Percentiles rank a stretch among this genome's conserved stretches.
These are phyloP conservation scores for Drosophila nebulosa DNA, from an alignment of 1,140 invertebrate genomes.

Conservation along the genomic window DNA sequence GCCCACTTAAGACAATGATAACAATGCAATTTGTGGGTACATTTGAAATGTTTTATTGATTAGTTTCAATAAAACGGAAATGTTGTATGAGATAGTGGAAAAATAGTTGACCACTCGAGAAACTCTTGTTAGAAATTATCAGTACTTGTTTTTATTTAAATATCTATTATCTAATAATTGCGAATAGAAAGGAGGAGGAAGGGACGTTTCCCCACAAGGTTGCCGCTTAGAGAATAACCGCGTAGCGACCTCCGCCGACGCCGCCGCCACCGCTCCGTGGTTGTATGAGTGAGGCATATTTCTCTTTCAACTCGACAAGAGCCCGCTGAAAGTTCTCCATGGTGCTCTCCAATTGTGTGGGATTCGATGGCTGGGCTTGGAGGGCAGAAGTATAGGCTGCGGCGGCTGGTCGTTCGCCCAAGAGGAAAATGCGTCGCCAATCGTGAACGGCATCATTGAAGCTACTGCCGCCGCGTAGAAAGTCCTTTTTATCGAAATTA, in stretches of 20 bases:
- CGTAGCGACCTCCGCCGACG: constrained; percentile 38
- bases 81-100: background rate
- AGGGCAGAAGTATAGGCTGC: background rate
- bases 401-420: constrained; percentile 36
- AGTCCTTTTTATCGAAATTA: constrained; percentile 34
- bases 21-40: background rate
- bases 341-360: constrained; percentile 48
- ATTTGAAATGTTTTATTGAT: background rate
- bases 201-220: background rate
- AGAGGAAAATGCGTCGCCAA: constrained; percentile 53
- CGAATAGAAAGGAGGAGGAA: too few species aligned
- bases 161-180: constrained; percentile 1
- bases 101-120: background rate
- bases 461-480: constrained; percentile 25
- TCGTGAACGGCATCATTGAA: constrained; percentile 37
- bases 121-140: constrained; percentile 48
- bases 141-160: constrained; percentile 54
- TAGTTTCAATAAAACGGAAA: background rate
- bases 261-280: constrained; percentile 24
- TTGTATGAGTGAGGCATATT: constrained; percentile 51
- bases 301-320: constrained; percentile 56
- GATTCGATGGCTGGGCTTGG: background rate
- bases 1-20: background rate
- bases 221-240: constrained; percentile 38
- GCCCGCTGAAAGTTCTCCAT: constrained; percentile 64